Conservation (phyloP, 35 echinoderm and acorn worm genomes). For the Ophiothrix spiculata region DNA sequence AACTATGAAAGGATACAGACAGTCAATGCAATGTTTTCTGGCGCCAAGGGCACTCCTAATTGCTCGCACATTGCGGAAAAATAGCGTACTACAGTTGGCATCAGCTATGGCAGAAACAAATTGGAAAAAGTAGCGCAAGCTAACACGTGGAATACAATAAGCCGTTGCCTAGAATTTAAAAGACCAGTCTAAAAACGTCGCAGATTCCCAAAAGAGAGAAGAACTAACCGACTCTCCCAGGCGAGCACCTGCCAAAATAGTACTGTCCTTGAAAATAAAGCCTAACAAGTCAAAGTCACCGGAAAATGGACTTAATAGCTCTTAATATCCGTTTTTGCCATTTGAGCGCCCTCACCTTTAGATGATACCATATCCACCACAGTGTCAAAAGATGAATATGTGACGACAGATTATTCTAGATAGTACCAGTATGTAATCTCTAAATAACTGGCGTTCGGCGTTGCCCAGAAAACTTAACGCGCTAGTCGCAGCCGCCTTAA, state of each 20-base stretch:
- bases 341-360: neutral
- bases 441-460: neutral
- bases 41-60: conserved; percentile 43
- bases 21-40: conserved; percentile 31
- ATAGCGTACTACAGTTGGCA: neutral
- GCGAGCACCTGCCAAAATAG: conserved; percentile 9
- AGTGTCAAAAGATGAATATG: conserved; percentile 21
- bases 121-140: conserved; percentile 1
- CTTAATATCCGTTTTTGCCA: conserved; percentile 51
- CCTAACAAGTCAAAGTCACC: conserved; percentile 34
- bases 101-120: neutral
- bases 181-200: conserved; percentile 30
- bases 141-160: neutral
- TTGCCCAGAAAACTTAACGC: neutral
- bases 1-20: conserved; percentile 3
- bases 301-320: conserved; percentile 13
- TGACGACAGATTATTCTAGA: neutral
- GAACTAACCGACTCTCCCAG: conserved; percentile 6
- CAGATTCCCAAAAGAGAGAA: neutral
- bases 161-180: neutral
- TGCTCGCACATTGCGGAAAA: neutral
- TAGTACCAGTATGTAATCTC: conserved; percentile 14
- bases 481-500: neutral
- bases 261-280: conserved; percentile 17
- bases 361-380: neutral